Conservation (phyloP, 1,140 invertebrate genomes). For the Acyrthosiphon pisum region DNA sequence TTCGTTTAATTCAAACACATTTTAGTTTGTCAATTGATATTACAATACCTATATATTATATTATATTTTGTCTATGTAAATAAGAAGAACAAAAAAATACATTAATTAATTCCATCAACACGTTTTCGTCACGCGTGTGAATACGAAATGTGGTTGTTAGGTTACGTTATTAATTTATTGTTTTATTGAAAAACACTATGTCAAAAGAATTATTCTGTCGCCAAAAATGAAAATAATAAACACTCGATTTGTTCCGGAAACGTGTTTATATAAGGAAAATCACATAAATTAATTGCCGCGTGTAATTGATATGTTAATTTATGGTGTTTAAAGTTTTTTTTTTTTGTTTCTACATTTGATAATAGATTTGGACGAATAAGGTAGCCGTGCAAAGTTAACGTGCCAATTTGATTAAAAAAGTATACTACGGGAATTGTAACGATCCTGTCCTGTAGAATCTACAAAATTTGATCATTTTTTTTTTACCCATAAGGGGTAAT, state of each 20-base stretch:
- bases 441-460: too few species aligned
- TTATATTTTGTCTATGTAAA: neutral
- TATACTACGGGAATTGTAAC: too few species aligned
- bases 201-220: neutral
- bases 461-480: too few species aligned
- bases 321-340: neutral
- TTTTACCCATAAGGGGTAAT: too few species aligned
- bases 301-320: neutral
- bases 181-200: neutral
- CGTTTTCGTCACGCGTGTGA: neutral
- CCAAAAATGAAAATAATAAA: neutral
- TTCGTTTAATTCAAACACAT: neutral
- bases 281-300: neutral
- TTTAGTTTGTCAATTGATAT: neutral
- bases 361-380: neutral
- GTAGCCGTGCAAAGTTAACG: too few species aligned
- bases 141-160: neutral
- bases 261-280: neutral
- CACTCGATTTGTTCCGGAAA: neutral
- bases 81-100: neutral
- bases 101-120: neutral
- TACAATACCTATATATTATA: neutral
- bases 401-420: too few species aligned
- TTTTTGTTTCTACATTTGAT: neutral
- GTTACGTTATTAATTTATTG: neutral